Evolutionary conservation across 1,140 invertebrate species (phyloP).

Genomic region (Bombus pascuorum): DNA sequence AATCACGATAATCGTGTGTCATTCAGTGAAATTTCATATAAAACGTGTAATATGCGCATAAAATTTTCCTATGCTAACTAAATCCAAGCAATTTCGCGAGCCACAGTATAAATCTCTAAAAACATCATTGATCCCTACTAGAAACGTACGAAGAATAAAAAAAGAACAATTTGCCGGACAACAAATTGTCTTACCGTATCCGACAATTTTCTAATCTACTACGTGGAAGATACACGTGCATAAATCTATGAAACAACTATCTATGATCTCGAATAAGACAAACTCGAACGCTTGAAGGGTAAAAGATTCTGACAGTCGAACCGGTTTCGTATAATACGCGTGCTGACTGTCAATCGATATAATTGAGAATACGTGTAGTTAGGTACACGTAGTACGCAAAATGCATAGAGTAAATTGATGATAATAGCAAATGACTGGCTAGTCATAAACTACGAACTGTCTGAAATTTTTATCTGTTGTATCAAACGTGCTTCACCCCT

Average conservation of each 20-base stretch:
- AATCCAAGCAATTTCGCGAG: too few relatives aligned
- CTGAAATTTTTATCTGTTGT: neutral
- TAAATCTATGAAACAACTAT: neutral
- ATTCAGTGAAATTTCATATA: too few relatives aligned
- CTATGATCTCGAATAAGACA: neutral
- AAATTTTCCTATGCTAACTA: too few relatives aligned
- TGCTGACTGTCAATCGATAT: constrained; percentile 53
- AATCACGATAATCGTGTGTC: too few relatives aligned
- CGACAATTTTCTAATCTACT: neutral
- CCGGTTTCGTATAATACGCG: constrained; percentile 3
- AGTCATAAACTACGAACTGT: neutral
- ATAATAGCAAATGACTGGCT: neutral
- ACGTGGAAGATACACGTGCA: neutral
- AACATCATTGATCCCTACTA: too few relatives aligned
- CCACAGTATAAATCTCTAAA: too few relatives aligned
- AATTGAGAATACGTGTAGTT: constrained; percentile 53
- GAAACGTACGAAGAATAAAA: neutral
- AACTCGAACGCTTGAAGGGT: neutral
- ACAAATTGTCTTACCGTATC: neutral
- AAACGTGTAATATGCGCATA: too few relatives aligned
- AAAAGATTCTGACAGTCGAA: constrained; percentile 38
- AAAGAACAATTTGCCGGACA: neutral
- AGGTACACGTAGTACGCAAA: neutral
- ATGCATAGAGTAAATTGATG: constrained; percentile 12
- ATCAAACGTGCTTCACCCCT: neutral